phyloP scores from a whole-genome alignment of 2,888 invertebrate genomes.

The Amiota mariae region DNA sequence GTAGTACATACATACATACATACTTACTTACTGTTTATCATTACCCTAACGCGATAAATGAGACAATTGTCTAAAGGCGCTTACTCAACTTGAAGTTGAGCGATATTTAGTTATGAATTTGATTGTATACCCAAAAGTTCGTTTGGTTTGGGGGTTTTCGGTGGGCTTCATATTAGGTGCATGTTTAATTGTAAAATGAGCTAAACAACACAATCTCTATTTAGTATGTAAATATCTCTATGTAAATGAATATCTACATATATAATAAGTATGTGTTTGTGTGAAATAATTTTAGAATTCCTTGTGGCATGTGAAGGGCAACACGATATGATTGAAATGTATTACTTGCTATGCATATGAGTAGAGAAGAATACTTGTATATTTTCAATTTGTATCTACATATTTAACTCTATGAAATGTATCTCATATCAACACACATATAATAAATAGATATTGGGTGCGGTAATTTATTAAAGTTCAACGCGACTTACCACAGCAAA shows the following conservation, averaged over 20 bases:
- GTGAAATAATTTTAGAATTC: neutral
- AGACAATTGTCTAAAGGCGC: conserved; percentile 15
- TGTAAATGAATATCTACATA: too few relatives aligned
- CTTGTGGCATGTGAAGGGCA: conserved; percentile 24
- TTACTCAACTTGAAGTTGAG: conserved; percentile 5
- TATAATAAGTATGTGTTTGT: neutral
- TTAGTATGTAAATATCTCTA: too few relatives aligned
- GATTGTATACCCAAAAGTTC: neutral
- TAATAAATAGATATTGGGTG: too few relatives aligned
- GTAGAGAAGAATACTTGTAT: too few relatives aligned
- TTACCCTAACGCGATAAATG: neutral
- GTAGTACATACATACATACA: too few relatives aligned
- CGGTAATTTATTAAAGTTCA: too few relatives aligned
- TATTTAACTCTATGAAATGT: neutral
- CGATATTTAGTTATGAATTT: neutral
- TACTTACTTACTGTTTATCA: too few relatives aligned
- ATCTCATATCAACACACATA: neutral
- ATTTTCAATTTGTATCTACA: too few relatives aligned
- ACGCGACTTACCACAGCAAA: conserved; percentile 5
- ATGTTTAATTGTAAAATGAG: conserved; percentile 56
- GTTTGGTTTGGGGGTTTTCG: neutral
- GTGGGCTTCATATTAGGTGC: neutral
- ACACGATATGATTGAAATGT: neutral
- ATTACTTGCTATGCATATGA: too few relatives aligned
- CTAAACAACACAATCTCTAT: conserved; percentile 40